These are phyloP conservation scores for Ceratothoa steindachneri DNA, from an alignment of 2,888 invertebrate species.

Conservation along the genomic window DNA sequence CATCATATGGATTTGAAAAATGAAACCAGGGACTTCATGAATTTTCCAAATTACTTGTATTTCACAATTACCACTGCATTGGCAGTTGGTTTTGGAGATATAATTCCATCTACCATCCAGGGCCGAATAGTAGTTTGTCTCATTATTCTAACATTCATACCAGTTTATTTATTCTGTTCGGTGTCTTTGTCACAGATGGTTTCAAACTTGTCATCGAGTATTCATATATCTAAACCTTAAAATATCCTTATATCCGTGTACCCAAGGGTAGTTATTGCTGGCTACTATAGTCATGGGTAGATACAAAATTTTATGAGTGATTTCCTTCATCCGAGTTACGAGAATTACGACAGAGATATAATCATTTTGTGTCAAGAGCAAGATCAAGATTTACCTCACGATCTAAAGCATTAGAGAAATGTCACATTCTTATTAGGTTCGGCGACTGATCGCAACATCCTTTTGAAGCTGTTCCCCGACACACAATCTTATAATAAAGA, in stretches of 20 bases:
- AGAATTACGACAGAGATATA: neutral
- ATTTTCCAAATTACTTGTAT: neutral
- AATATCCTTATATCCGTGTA: neutral
- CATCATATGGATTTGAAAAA: neutral
- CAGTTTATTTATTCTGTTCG: neutral
- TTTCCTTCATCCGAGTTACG: neutral
- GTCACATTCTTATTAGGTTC: neutral
- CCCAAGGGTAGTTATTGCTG: neutral
- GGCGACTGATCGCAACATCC: neutral
- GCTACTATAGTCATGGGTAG: neutral
- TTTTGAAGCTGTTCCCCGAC: neutral
- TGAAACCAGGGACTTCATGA: neutral
- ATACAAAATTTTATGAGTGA: neutral
- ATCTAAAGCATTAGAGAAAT: neutral
- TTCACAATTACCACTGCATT: neutral
- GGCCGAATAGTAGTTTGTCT: neutral
- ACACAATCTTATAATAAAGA: no score
- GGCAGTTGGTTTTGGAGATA: neutral
- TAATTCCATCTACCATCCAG: neutral
- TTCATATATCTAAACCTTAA: neutral
- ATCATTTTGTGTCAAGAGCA: neutral
- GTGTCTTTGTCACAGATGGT: neutral
- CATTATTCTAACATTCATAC: neutral
- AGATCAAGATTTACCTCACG: neutral
- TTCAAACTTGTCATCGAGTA: neutral